phyloP scores from a whole-genome alignment of 2,113 vertebrate species.

The Sander vitreus region DNA sequence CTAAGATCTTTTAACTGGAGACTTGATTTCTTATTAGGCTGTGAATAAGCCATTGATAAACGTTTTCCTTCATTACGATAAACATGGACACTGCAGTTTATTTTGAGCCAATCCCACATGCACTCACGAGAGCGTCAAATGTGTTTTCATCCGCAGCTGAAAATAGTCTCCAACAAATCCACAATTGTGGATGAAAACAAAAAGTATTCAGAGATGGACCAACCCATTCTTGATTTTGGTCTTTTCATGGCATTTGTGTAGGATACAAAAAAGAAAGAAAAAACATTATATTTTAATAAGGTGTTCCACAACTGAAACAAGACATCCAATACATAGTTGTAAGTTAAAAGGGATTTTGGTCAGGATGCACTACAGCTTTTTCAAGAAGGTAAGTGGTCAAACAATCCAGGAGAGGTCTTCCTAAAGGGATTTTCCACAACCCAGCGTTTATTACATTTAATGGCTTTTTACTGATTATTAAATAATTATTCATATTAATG shows the following conservation, averaged over 20 bases:
- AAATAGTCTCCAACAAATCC: constrained; percentile 11
- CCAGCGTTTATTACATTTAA: neutral
- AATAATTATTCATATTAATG: neutral
- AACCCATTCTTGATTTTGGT: neutral
- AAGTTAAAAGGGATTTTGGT: neutral
- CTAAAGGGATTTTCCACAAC: neutral
- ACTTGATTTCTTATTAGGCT: neutral
- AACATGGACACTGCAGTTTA: neutral
- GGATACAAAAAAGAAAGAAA: neutral
- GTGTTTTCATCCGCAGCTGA: too few species aligned
- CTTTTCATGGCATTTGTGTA: neutral
- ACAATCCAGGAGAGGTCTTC: neutral
- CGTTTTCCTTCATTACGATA: neutral
- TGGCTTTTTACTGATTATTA: neutral
- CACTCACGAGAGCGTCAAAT: too few species aligned
- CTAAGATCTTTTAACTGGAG: neutral
- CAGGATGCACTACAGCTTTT: neutral
- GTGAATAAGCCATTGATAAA: neutral
- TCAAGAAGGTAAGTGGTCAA: neutral
- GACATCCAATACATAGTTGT: too few species aligned
- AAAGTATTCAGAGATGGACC: neutral
- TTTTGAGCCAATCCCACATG: neutral
- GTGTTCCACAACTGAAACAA: neutral
- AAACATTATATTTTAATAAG: neutral
- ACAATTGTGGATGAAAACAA: too few species aligned